These are phyloP conservation scores for Geopemphigus sp. DNA, from an alignment of 1,140 invertebrate species.

Conservation along the genomic window DNA sequence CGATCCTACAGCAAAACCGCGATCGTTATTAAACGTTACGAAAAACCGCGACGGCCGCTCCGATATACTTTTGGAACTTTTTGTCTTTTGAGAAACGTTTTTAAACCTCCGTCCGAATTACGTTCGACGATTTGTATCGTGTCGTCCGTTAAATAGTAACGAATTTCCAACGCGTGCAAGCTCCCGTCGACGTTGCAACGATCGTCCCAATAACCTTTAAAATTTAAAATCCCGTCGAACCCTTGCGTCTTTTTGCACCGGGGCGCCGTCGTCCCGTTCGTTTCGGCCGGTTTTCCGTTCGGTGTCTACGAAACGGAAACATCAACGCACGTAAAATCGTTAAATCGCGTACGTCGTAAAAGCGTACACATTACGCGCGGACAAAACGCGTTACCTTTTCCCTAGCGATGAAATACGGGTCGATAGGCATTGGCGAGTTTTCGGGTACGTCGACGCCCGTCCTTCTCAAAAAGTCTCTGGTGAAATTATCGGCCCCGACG, in stretches of 20 bases:
- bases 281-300: not conserved
- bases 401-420: constrained; percentile 60
- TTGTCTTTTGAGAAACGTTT: constrained; percentile 40
- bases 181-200: constrained; percentile 68
- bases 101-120: constrained; percentile 8
- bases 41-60: too few species aligned
- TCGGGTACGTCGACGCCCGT: constrained; percentile 79
- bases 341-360: too few species aligned
- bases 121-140: constrained; percentile 72
- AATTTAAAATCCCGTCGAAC: constrained; percentile 63
- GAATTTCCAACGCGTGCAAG: constrained; percentile 71
- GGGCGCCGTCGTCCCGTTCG: not conserved
- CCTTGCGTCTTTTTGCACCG: not conserved
- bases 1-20: not conserved
- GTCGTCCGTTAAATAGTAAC: constrained; percentile 84
- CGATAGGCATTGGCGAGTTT: constrained; percentile 62
- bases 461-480: constrained; percentile 76
- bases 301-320: not conserved
- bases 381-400: constrained; percentile 54
- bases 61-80: constrained; percentile 44
- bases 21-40: too few species aligned
- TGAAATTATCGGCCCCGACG: constrained; percentile 81
- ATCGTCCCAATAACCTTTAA: constrained; percentile 90
- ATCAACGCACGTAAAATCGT: too few species aligned
- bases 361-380: too few species aligned